Evolutionary conservation across 2,888 invertebrate genomes (phyloP), one percentile per base, ranked within the genome.

Genomic region (Pammene fasciana): DNA sequence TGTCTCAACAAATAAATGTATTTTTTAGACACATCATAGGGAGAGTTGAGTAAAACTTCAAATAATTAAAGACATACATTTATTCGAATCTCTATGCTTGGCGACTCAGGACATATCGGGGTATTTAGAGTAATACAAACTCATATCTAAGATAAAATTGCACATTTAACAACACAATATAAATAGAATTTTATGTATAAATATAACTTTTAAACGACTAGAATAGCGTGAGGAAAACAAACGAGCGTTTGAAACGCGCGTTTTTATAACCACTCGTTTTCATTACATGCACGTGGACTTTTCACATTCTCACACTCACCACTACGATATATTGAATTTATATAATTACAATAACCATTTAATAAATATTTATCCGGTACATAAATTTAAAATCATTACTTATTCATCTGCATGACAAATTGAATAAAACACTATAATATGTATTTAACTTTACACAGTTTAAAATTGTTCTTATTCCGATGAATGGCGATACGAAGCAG

Each of bases 31-130:
- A 38, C 0, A 43, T 43, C 10, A 13, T 11, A 41, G 41, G 41
- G 41, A 10, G 9, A 48, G n/a, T n/a, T n/a, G 78, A 83, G 78
- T 77, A 57, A 84, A 82, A 82, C 41, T 50, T 70, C 38, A 38
- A 34, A 26, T 38, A 65, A 72, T 85, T 87, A 88, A 87, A 81
- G 87, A 88, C 86, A 86, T 88, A 85, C 87, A 89, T 86, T 88
- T 87, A 88, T 81, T 86, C 76, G 75, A 76, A 75, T 83, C 84
- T 81, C 81, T 85, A 83, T 80, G 77, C 82, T 75, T 72, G 66
- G 72, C 72, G 70, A 72, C 73, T 73, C 74, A 71, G 55, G 70
- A 67, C 66, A 81, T 81, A 86, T 86, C 86, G 82, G 79, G 79
- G 76, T 81, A 83, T 84, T 76, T 6, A 50, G 61, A 65, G 64